A percentile compares a stretch with the other conserved stretches of the same genome.
Evolutionary conservation across 2,888 invertebrate genomes (phyloP).

Genomic region (Idaea dimidiata): DNA sequence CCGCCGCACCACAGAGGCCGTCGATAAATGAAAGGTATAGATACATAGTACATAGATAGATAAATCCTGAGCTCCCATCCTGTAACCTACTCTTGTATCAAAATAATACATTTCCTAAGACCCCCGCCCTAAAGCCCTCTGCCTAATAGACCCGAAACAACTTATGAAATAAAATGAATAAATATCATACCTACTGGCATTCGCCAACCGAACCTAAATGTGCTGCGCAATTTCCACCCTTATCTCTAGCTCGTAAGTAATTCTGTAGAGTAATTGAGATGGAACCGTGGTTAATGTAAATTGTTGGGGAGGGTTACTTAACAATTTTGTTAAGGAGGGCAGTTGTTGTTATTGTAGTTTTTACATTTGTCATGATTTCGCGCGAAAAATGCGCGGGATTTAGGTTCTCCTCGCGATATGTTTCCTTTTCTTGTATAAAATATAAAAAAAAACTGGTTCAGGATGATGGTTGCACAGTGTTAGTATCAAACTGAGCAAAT

Average conservation of each 20-base stretch:
- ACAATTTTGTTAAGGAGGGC: not conserved
- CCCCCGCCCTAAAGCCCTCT: not conserved
- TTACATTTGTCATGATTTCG: not conserved
- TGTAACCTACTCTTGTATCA: not conserved
- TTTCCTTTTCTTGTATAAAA: not conserved
- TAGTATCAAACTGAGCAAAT: too few relatives aligned
- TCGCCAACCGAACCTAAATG: not conserved
- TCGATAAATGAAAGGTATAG: too few relatives aligned
- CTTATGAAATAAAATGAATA: not conserved
- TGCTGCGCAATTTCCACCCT: not conserved
- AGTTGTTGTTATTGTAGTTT: not conserved
- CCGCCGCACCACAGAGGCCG: too few relatives aligned
- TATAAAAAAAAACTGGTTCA: too few relatives aligned
- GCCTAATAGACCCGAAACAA: constrained; percentile 1
- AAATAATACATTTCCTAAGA: not conserved
- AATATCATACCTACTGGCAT: constrained; percentile 1
- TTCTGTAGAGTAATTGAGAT: not conserved
- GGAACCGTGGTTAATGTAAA: not conserved
- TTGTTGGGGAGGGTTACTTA: not conserved
- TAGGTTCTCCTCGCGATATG: not conserved
- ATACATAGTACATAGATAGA: too few relatives aligned
- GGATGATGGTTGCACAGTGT: too few relatives aligned
- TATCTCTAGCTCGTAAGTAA: not conserved
- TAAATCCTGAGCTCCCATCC: too few relatives aligned
- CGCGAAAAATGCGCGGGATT: not conserved